Percentiles rank a stretch among this genome's conserved stretches.
These are phyloP conservation scores for Nomada lathburiana DNA, from an alignment of 2,888 invertebrate genomes.

Conservation along the genomic window DNA sequence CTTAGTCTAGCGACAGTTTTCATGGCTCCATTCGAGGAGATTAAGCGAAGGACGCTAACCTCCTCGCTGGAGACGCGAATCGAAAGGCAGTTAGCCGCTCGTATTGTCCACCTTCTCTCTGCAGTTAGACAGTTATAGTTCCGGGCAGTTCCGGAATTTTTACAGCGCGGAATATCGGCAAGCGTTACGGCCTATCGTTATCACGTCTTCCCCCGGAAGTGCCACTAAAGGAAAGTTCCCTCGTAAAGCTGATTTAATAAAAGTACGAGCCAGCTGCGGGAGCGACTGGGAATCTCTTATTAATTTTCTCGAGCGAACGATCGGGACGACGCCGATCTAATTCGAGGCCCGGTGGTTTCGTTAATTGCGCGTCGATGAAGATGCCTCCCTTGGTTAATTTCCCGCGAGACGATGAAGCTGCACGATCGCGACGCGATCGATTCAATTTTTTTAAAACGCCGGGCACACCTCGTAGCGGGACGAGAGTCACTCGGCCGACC, in stretches of 20 bases:
- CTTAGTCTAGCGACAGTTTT: constrained; percentile 1
- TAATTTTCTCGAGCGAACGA: constrained; percentile 27
- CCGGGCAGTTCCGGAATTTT: constrained; percentile 35
- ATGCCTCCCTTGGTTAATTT: constrained; percentile 37
- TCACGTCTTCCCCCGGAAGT: constrained; percentile 28
- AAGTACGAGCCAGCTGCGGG: background rate
- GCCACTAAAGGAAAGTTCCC: constrained; percentile 33
- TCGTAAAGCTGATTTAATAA: constrained; percentile 41
- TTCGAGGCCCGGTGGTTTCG: constrained; percentile 8
- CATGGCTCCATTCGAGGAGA: background rate
- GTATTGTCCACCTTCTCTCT: background rate
- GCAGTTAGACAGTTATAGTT: constrained; percentile 35
- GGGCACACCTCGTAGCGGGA: background rate
- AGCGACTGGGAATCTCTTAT: constrained; percentile 12
- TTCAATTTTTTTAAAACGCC: constrained; percentile 19
- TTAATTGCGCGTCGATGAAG: constrained; percentile 14
- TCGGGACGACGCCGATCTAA: background rate
- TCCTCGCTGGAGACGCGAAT: constrained; percentile 9
- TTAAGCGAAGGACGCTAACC: background rate
- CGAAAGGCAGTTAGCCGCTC: constrained; percentile 20
- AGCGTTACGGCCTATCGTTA: constrained; percentile 12
- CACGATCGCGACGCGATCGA: constrained; percentile 25
- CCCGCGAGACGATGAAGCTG: constrained; percentile 31
- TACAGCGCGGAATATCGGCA: constrained; percentile 37
- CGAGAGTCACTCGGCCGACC: background rate